Conservation (phyloP, 2,888 invertebrate genomes). For the Chromoteleia sp. region DNA sequence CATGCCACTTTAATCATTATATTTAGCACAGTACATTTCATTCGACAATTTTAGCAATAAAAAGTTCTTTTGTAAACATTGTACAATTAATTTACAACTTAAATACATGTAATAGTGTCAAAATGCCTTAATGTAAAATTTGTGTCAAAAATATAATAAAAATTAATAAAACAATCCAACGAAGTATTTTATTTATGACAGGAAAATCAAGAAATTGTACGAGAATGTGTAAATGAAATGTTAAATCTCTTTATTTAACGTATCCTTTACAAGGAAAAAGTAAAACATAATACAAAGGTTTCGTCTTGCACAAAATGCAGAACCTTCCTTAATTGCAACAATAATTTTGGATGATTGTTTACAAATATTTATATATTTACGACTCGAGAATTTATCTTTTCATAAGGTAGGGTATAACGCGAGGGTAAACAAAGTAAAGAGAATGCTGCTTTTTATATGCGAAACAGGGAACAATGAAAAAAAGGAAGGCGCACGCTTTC, state of each 20-base stretch:
- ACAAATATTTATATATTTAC: constrained; percentile 41
- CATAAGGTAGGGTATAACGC: constrained; percentile 12
- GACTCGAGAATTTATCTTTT: constrained; percentile 12
- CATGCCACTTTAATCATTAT: not conserved
- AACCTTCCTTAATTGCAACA: constrained; percentile 36
- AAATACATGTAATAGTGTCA: constrained; percentile 31
- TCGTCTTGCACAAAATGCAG: constrained; percentile 13
- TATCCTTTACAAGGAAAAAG: constrained; percentile 53
- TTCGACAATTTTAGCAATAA: constrained; percentile 9
- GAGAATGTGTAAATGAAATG: constrained; percentile 51
- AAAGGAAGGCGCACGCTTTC: constrained; percentile 14
- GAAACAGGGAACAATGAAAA: constrained; percentile 38
- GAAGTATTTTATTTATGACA: not conserved
- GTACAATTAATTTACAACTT: constrained; percentile 8
- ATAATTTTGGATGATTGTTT: constrained; percentile 50
- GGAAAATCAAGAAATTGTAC: not conserved
- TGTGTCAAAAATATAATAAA: constrained; percentile 58
- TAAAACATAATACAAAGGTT: constrained; percentile 48
- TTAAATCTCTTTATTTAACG: constrained; percentile 64
- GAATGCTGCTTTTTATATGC: constrained; percentile 14
- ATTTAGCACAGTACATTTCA: not conserved
- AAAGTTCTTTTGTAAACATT: constrained; percentile 4
- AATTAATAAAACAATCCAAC: constrained; percentile 10
- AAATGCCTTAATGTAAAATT: constrained; percentile 50
- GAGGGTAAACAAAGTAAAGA: constrained; percentile 30